These are phyloP conservation scores for Dicrurus megarhynchus DNA, from an alignment of 2,113 vertebrate genomes.

Conservation along the genomic window DNA sequence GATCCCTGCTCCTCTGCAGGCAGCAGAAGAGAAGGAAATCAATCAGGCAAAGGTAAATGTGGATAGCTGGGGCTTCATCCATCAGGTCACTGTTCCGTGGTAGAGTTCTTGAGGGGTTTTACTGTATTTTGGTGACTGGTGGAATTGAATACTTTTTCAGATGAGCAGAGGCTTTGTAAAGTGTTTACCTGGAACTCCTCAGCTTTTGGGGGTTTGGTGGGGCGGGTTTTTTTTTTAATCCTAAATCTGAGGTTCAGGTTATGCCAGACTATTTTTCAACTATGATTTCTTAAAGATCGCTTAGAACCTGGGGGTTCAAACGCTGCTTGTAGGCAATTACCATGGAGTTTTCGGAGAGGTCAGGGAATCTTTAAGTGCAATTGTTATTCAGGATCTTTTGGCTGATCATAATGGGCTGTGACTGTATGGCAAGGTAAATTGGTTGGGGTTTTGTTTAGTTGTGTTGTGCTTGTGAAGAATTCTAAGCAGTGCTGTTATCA, in stretches of 20 bases:
- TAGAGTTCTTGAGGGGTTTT: neutral
- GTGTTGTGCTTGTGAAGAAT: neutral
- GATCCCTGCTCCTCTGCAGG: slow-evolving; percentile 77
- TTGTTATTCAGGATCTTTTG: neutral
- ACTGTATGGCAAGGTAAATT: neutral
- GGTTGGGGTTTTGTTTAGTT: neutral
- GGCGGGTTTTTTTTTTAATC: neutral
- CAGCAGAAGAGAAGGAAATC: slow-evolving; percentile 81
- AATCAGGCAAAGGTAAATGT: slow-evolving; percentile 82
- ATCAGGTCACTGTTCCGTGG: neutral
- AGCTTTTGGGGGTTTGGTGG: neutral
- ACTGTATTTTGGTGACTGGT: neutral
- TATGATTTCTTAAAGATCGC: neutral
- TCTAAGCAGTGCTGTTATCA: neutral
- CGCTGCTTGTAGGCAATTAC: neutral
- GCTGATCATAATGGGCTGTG: neutral
- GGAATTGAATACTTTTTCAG: neutral
- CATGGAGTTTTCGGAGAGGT: neutral
- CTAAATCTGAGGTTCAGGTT: neutral
- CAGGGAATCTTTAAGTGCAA: neutral
- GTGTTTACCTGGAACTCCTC: neutral
- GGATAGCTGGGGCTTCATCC: neutral
- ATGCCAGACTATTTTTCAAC: neutral
- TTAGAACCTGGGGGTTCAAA: neutral
- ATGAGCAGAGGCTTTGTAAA: neutral